Base-by-base conservation (phyloP, 2,797 vertebrate genomes). In the Sebastes taczanowskii region DNA sequence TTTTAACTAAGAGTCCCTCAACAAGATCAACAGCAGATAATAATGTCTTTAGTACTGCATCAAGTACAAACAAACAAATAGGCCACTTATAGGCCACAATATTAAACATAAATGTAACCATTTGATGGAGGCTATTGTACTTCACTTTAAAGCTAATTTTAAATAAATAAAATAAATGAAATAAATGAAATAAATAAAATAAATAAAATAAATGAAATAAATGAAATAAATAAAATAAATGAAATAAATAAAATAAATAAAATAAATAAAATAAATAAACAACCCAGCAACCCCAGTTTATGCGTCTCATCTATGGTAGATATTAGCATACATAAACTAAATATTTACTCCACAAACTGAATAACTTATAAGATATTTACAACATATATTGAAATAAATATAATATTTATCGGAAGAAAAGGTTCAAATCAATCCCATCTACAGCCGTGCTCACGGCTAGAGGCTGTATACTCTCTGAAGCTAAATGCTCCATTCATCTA, bases 1-100 rank as follows among this genome's bases (percentile, higher is more conserved):
- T 42, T 42, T 42, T 14, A 42, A 42, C 11, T 42, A 42, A 42
- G 1, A 0, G 13, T 0, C 38, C 38, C 0, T 42, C 38, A 42
- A 16, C 13, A 14, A 42, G 38, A 42, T 14, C 38, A 42, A 0
- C 34, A 35, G 34, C 34, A 0, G 34, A 42, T 42, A 0, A 42
- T 42, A 42, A 42, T 42, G 35, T 0, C 35, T 13, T 38, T 38
- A 38, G 35, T 42, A 16, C 11, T 42, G 13, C 38, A 42, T 35
- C 11, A 11, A 13, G 34, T 35, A 35, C 38, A 42, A 42, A 42
- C 13, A 1, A 38, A 42, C 38, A 16, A 42, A 42, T 30, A 30
- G 7, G 30, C 30, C 29, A 30, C 35, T 38, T 42, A 42, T 42
- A 38, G 1, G 5, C 13, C 0, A 16, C 22, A 23, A 55, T 55